A percentile compares a stretch with the other conserved stretches of the same genome.
Conservation (phyloP, 2,888 invertebrate genomes). For the Agapetus fuscipes region DNA sequence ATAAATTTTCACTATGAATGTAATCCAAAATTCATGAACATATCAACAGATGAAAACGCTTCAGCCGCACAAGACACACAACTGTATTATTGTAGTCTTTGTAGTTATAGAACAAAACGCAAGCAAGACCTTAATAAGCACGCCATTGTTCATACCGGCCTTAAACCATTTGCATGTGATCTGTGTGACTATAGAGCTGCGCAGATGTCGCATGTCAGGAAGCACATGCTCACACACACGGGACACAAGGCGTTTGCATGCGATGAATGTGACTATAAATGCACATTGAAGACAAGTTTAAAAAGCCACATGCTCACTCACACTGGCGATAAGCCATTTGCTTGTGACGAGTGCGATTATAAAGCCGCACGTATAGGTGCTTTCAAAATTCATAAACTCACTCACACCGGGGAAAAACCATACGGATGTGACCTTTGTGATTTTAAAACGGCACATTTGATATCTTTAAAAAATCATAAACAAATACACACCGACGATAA, state of each 20-base stretch:
- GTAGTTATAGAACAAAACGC: too few relatives aligned
- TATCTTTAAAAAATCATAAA: constrained; percentile 29
- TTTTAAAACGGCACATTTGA: constrained; percentile 28
- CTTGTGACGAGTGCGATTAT: constrained; percentile 20
- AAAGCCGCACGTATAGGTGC: constrained; percentile 23
- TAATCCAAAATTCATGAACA: too few relatives aligned
- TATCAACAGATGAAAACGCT: too few relatives aligned
- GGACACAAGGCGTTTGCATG: too few relatives aligned
- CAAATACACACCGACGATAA: constrained; percentile 25
- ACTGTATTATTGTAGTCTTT: too few relatives aligned
- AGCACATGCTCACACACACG: background rate
- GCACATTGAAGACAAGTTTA: background rate
- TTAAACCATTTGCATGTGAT: too few relatives aligned
- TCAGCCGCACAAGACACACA: too few relatives aligned
- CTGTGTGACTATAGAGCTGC: too few relatives aligned
- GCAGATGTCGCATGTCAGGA: too few relatives aligned
- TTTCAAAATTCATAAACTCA: constrained; percentile 28
- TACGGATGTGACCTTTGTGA: constrained; percentile 29
- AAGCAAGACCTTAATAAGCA: too few relatives aligned
- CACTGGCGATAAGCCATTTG: constrained; percentile 3
- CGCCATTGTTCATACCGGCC: background rate
- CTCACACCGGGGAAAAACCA: constrained; percentile 31
- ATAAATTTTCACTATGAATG: too few relatives aligned
- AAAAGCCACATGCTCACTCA: background rate
- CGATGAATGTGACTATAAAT: background rate